These are phyloP conservation scores for Galeruca laticollis DNA, from an alignment of 2,888 invertebrate species.

Conservation along the genomic window DNA sequence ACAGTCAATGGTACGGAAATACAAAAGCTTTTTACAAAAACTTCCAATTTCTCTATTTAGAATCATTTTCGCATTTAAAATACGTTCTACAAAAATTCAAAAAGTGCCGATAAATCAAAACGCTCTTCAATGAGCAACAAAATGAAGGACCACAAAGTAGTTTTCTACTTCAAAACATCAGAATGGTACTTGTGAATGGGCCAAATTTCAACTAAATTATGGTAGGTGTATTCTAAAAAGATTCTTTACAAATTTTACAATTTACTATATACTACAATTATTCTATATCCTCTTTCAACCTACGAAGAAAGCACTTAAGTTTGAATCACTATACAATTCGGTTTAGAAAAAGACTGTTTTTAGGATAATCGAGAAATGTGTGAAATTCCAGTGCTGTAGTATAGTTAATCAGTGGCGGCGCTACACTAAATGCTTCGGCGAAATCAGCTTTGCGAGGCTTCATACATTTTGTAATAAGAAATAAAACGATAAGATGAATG, in stretches of 20 bases:
- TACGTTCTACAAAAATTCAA: constrained; percentile 7
- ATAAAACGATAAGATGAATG: no score
- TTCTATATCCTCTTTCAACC: constrained; percentile 37
- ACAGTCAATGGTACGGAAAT: constrained; percentile 24
- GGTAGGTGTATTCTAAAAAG: constrained; percentile 26
- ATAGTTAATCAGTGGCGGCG: no score
- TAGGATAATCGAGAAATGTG: not conserved
- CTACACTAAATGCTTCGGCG: no score
- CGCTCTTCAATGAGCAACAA: constrained; percentile 21
- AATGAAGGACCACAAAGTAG: constrained; percentile 25
- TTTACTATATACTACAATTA: constrained; percentile 39
- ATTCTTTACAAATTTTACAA: constrained; percentile 35
- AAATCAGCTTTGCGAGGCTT: no score
- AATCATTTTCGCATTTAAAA: constrained; percentile 26
- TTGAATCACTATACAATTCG: constrained; percentile 37
- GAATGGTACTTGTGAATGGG: constrained; percentile 24
- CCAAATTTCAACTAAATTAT: constrained; percentile 32
- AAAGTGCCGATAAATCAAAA: constrained; percentile 26
- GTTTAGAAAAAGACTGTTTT: constrained; percentile 12
- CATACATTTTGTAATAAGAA: no score
- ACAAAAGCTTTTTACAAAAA: constrained; percentile 10
- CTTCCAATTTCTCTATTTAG: constrained; percentile 2
- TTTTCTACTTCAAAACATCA: constrained; percentile 26
- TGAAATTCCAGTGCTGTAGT: constrained; percentile 7
- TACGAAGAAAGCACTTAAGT: constrained; percentile 34